A percentile compares a stretch with the other conserved stretches of the same genome.
Conservation (phyloP, 2,113 vertebrate species). For the Pomatorhinus ruficollis region DNA sequence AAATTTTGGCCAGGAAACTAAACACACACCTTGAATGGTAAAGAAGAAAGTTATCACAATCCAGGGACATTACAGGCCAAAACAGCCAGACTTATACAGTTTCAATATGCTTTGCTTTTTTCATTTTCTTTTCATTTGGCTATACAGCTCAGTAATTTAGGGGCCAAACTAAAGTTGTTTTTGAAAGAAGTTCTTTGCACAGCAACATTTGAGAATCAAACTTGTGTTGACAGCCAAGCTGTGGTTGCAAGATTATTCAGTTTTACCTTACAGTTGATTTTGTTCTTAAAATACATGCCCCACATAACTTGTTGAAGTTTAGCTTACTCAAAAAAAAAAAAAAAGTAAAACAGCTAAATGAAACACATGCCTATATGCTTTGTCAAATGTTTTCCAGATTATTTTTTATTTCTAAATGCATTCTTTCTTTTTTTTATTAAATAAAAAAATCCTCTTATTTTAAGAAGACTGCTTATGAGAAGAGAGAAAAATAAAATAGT, state of each 20-base stretch:
- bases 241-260: not conserved
- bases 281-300: not conserved
- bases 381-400: not conserved
- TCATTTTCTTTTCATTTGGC: rapidly evolving
- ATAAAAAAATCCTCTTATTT: not conserved
- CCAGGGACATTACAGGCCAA: not conserved
- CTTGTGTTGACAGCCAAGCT: not conserved
- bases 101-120: not conserved
- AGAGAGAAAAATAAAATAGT: not conserved
- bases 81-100: not conserved
- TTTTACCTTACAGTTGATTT: not conserved
- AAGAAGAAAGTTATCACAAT: not conserved
- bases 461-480: not conserved
- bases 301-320: not conserved
- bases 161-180: not conserved
- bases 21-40: not conserved
- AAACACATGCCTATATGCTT: not conserved
- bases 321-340: not conserved
- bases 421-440: not conserved
- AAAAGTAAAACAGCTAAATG: not conserved
- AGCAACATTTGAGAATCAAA: not conserved
- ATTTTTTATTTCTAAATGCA: not conserved
- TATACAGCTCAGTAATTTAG: not conserved
- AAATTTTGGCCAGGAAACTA: not conserved
- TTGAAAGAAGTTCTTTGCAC: not conserved